Conservation (phyloP, 2,797 vertebrate species). For the Pseudopleuronectes americanus region DNA sequence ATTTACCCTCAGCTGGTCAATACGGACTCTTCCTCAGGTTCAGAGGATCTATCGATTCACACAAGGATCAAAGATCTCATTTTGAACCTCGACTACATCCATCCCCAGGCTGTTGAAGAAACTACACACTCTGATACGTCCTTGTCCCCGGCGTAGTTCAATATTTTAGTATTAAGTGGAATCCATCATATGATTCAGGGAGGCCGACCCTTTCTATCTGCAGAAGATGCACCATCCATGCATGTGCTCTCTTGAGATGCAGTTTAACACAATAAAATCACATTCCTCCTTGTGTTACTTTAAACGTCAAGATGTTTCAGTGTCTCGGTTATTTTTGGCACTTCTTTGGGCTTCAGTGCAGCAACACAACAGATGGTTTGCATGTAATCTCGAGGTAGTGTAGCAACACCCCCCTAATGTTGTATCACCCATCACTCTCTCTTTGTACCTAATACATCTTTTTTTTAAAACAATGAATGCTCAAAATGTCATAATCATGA, state of each 20-base stretch:
- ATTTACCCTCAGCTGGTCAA: constrained; percentile 49
- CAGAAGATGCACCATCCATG: neutral
- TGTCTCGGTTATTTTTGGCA: constrained; percentile 13
- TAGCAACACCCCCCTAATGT: constrained; percentile 1
- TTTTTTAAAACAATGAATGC: neutral
- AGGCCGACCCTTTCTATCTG: neutral
- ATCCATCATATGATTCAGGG: too few species aligned
- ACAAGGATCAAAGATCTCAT: constrained; percentile 10
- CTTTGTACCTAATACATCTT: neutral
- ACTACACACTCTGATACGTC: neutral
- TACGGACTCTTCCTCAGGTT: constrained; percentile 26
- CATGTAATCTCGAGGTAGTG: constrained; percentile 10
- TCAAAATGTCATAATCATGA: neutral
- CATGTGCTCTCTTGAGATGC: neutral
- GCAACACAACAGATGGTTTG: constrained; percentile 39
- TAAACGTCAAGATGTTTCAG: neutral
- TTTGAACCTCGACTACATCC: constrained; percentile 22
- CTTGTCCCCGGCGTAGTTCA: constrained; percentile 1
- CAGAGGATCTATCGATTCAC: constrained; percentile 25
- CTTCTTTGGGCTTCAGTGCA: neutral
- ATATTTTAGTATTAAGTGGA: neutral
- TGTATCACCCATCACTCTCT: neutral
- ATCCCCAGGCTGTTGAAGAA: constrained; percentile 2
- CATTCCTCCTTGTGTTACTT: neutral
- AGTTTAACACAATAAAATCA: neutral